These are phyloP conservation scores for Heliothis virescens DNA, from an alignment of 1,140 invertebrate genomes.

Conservation along the genomic window DNA sequence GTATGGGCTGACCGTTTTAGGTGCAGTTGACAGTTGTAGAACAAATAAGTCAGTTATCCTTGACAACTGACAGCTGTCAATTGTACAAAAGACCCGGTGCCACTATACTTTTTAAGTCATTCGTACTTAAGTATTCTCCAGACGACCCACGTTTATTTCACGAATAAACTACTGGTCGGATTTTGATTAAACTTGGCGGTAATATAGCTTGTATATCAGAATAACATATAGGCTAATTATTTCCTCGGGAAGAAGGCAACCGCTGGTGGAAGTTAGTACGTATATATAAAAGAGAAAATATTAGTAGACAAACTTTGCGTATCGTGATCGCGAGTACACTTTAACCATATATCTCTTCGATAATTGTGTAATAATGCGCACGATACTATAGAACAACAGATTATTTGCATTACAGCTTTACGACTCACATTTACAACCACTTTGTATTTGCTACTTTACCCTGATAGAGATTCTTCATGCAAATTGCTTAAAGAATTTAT, in stretches of 20 bases:
- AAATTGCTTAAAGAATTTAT: constrained; percentile 1
- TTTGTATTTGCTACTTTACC: constrained; percentile 9
- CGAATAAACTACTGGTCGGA: no score
- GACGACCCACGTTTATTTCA: no score
- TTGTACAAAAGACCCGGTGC: no score
- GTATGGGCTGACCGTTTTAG: no score
- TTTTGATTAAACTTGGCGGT: no score
- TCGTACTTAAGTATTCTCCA: no score
- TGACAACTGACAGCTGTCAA: no score
- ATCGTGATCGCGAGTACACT: constrained; percentile 1
- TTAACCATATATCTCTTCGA: background rate
- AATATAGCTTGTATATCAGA: no score
- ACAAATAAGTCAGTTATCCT: no score
- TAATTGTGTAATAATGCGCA: constrained; percentile 23
- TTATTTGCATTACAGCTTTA: constrained; percentile 1
- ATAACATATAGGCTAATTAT: no score
- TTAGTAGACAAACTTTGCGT: background rate
- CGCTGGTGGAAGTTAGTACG: background rate
- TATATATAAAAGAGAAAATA: no score
- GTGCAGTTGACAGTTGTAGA: no score
- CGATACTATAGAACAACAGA: constrained; percentile 12
- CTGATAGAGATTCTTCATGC: constrained; percentile 13
- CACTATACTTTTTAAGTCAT: background rate
- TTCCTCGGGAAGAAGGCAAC: background rate
- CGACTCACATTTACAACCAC: constrained; percentile 18